Evolutionary conservation across 2,113 vertebrate genomes (phyloP).

Genomic region (Natator depressus): DNA sequence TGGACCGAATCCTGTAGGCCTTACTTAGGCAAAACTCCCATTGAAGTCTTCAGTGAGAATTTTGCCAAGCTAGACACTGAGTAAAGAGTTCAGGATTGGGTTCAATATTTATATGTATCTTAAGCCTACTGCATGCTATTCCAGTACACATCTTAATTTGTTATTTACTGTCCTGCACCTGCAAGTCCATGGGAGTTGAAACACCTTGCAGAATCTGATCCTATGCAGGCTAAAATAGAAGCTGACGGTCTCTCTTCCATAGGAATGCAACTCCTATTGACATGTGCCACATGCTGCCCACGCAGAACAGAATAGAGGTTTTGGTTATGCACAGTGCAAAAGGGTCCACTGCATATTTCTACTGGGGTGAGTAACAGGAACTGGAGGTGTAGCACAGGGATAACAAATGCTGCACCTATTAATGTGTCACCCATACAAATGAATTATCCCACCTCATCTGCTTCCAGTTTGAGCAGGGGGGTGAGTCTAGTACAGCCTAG

Average conservation of each 20-base stretch:
- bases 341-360: not conserved
- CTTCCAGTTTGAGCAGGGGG: not conserved
- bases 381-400: not conserved
- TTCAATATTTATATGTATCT: accelerated
- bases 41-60: conserved; percentile 22
- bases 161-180: not conserved
- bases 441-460: not conserved
- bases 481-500: not conserved
- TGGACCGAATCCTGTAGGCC: not conserved
- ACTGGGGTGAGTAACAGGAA: not conserved
- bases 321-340: not conserved
- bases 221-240: not conserved
- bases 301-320: not conserved
- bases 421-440: not conserved
- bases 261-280: not conserved
- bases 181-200: not conserved
- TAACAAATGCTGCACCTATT: not conserved
- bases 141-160: not conserved
- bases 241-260: not conserved
- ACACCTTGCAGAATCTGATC: not conserved
- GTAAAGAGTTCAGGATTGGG: not conserved
- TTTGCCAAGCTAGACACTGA: not conserved
- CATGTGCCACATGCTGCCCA: not conserved
- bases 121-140: not conserved
- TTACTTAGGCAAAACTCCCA: conserved; percentile 18